Evolutionary conservation across 2,113 vertebrate genomes (phyloP).

Genomic region (Ellobius talpinus): DNA sequence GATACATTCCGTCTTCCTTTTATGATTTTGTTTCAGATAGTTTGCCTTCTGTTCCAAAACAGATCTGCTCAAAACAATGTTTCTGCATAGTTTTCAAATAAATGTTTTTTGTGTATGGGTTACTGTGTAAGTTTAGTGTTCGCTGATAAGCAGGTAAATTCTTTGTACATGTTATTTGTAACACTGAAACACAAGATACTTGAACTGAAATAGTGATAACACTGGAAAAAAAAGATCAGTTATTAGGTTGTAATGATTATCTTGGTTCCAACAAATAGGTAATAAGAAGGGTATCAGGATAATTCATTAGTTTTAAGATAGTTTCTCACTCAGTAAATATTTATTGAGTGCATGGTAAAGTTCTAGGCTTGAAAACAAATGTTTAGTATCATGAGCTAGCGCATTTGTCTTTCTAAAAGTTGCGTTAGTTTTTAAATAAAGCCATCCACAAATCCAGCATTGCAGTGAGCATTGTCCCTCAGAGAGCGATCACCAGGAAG

Average conservation of each 20-base stretch:
- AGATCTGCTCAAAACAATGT: neutral
- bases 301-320: neutral
- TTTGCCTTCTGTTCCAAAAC: neutral
- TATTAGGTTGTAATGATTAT: neutral
- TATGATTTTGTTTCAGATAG: neutral
- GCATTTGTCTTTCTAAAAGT: neutral
- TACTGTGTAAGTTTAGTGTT: neutral
- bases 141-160: neutral
- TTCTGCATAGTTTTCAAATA: neutral
- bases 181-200: constrained; percentile 5
- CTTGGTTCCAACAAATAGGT: neutral
- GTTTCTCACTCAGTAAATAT: neutral
- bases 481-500: neutral
- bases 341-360: neutral
- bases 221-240: neutral
- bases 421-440: neutral
- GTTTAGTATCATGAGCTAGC: neutral
- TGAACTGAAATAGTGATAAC: constrained; percentile 11
- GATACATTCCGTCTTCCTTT: neutral
- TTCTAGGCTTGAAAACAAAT: neutral
- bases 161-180: neutral
- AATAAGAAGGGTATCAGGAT: neutral
- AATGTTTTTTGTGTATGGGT: neutral
- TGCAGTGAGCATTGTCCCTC: neutral
- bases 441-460: neutral